A percentile compares a stretch with the other conserved stretches of the same genome.
Conservation (phyloP, 1,140 invertebrate species). For the Amphibalanus amphitrite region DNA sequence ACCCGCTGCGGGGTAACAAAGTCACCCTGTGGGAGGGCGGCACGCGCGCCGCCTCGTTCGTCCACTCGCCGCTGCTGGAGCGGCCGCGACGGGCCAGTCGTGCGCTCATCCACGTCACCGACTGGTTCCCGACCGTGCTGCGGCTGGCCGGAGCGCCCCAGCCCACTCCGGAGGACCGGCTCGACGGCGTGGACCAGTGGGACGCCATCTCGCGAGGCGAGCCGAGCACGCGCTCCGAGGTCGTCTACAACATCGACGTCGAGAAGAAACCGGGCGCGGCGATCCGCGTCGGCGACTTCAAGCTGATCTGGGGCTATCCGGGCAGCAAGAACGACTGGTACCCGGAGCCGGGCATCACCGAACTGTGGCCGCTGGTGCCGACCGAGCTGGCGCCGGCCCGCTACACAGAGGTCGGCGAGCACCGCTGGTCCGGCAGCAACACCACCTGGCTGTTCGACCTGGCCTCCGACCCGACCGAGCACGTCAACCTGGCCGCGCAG, state of each 20-base stretch:
- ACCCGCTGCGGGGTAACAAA: slow-evolving; percentile 30
- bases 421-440: background rate
- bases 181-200: slow-evolving; percentile 6
- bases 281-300: background rate
- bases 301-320: background rate
- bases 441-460: background rate
- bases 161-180: slow-evolving; percentile 19
- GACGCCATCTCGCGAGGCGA: background rate
- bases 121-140: slow-evolving; percentile 32
- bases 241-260: slow-evolving; percentile 8
- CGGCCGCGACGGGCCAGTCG: slow-evolving; percentile 20
- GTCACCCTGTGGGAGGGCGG: slow-evolving; percentile 34
- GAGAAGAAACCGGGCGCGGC: background rate
- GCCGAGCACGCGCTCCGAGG: background rate
- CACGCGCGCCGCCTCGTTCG: slow-evolving; percentile 28
- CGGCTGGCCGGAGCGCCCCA: slow-evolving; percentile 23
- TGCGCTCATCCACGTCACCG: slow-evolving; percentile 30
- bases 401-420: background rate
- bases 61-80: slow-evolving; percentile 28
- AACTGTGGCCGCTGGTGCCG: too few relatives aligned
- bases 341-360: background rate
- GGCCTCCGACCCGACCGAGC: background rate
- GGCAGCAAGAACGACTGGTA: background rate
- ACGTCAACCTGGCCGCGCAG: background rate
- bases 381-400: too few relatives aligned